phyloP scores from a whole-genome alignment of 2,797 vertebrate species.

The Gymnopithys bicolor region DNA sequence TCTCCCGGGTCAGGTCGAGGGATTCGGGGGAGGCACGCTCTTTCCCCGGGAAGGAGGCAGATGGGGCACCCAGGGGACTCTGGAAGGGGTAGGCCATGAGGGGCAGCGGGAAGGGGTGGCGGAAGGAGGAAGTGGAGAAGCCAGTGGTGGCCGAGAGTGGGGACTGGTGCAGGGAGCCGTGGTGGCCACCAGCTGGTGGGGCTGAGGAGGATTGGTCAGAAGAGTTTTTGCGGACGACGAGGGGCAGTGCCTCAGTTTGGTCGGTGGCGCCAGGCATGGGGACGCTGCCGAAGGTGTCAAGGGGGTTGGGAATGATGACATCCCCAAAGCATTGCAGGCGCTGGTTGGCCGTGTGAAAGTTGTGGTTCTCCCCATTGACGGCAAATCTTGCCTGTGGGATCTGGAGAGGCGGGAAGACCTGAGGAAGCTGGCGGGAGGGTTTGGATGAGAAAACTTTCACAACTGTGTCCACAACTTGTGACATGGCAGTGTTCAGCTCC shows the following conservation, averaged over 20 bases:
- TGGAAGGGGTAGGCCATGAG: conserved; percentile 98
- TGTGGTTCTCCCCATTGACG: conserved; percentile 92
- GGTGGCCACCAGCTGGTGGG: conserved; percentile 88
- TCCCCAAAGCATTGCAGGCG: conserved; percentile 96
- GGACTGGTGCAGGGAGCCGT: conserved; percentile 92
- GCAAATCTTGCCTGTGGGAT: conserved; percentile 91
- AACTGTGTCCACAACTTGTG: conserved; percentile 97
- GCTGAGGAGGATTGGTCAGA: conserved; percentile 90
- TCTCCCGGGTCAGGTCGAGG: conserved; percentile 95
- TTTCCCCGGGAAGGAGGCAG: conserved; percentile 89
- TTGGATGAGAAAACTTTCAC: conserved; percentile 96
- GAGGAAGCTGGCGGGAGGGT: conserved; percentile 92
- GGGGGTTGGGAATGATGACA: conserved; percentile 96
- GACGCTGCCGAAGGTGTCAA: conserved; percentile 91
- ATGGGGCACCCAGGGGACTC: conserved; percentile 88
- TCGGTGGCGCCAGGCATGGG: conserved; percentile 88
- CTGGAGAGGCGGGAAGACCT: conserved; percentile 95
- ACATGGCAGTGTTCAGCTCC: conserved; percentile 97
- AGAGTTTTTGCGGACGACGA: conserved; percentile 94
- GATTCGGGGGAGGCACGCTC: conserved; percentile 94
- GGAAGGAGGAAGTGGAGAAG: conserved; percentile 94
- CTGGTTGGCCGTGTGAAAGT: conserved; percentile 96
- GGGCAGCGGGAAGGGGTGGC: conserved; percentile 93
- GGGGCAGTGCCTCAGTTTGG: conserved; percentile 96
- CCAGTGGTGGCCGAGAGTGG: conserved; percentile 92